A percentile compares a stretch with the other conserved stretches of the same genome.
Conservation (phyloP, 1,140 invertebrate species). For the Aphidius ervi region DNA sequence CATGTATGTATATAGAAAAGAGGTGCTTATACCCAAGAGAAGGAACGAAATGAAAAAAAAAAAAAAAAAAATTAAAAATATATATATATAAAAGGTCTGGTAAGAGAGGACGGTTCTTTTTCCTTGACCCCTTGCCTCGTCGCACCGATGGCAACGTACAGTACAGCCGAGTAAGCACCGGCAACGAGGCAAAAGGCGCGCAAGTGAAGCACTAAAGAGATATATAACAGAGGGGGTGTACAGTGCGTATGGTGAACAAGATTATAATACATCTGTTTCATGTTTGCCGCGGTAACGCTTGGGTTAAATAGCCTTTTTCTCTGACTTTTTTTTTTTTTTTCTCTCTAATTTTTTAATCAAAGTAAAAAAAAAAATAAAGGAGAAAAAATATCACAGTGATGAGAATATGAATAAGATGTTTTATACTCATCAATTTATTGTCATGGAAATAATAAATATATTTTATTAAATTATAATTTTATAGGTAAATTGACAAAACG, state of each 20-base stretch:
- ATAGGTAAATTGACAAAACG: no score
- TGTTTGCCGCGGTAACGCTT: conserved; percentile 13
- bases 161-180: conserved; percentile 20
- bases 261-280: conserved; percentile 14
- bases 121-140: background rate
- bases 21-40: background rate
- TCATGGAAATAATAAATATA: background rate
- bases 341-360: background rate
- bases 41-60: background rate
- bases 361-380: background rate
- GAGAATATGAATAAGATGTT: background rate
- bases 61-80: no score
- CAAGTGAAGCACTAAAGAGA: conserved; percentile 3
- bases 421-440: background rate
- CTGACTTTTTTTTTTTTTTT: background rate
- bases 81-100: no score
- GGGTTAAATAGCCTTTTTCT: background rate
- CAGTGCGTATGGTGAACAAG: conserved; percentile 13
- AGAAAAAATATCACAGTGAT: background rate
- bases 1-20: background rate
- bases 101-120: background rate
- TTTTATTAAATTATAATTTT: no score
- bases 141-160: conserved; percentile 10
- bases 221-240: background rate
- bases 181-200: conserved; percentile 18